Conservation (phyloP, 2,888 invertebrate species). For the Rhingia rostrata region DNA sequence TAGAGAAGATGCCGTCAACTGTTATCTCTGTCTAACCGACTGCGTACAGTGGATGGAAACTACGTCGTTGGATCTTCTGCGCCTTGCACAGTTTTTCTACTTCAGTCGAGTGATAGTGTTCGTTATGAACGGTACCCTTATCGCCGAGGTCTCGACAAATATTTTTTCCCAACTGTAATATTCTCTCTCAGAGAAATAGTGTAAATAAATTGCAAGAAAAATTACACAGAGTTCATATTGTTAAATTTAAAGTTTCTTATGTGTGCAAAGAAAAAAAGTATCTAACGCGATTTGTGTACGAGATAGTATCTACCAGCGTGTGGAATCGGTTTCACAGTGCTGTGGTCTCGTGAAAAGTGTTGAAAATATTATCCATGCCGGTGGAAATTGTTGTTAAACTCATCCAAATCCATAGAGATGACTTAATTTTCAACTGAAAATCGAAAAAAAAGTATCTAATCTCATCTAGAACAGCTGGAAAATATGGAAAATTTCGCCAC, state of each 20-base stretch:
- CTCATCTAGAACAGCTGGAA: slow-evolving; percentile 42
- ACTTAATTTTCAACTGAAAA: slow-evolving; percentile 61
- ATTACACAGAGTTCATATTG: not conserved
- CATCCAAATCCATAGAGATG: not conserved
- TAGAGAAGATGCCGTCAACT: slow-evolving; percentile 19
- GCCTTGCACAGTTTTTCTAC: slow-evolving; percentile 60
- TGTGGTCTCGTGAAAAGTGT: no score
- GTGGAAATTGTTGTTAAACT: not conserved
- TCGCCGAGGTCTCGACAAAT: slow-evolving; percentile 34
- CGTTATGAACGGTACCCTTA: slow-evolving; percentile 51
- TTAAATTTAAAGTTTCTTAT: slow-evolving; percentile 2
- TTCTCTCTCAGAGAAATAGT: slow-evolving; percentile 6
- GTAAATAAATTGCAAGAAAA: slow-evolving; percentile 24
- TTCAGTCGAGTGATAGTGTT: slow-evolving; percentile 77
- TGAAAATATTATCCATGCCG: no score
- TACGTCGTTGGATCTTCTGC: slow-evolving; percentile 60
- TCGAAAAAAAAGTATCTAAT: slow-evolving; percentile 14
- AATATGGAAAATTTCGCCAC: slow-evolving; percentile 36
- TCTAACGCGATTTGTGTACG: no score
- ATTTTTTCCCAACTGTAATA: not conserved
- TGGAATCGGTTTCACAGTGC: no score
- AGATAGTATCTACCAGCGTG: no score
- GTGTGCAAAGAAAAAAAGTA: no score
- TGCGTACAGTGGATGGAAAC: slow-evolving; percentile 22
- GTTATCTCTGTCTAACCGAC: slow-evolving; percentile 32